These are phyloP conservation scores for Loris lydekkerianus DNA, from an alignment of 2,797 vertebrate species.

Conservation along the genomic window DNA sequence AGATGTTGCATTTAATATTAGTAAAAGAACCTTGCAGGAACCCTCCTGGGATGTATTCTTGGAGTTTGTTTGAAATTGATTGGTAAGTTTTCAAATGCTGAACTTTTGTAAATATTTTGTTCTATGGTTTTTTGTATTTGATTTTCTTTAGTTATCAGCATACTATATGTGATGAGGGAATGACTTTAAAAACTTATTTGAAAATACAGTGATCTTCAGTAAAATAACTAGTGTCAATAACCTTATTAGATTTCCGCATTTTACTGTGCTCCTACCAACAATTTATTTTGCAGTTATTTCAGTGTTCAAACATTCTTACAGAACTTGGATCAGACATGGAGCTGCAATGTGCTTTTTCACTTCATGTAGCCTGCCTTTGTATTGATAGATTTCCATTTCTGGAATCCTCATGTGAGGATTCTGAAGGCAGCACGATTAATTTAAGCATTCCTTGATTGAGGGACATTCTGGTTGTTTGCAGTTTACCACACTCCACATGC, in stretches of 20 bases:
- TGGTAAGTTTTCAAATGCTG: neutral
- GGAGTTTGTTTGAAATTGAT: neutral
- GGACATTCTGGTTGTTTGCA: neutral
- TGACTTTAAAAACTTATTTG: neutral
- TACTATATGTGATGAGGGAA: neutral
- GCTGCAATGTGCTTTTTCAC: fast-evolving
- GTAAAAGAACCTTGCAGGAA: neutral
- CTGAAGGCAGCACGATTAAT: neutral
- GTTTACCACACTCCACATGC: neutral
- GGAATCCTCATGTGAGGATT: fast-evolving
- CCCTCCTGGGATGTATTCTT: neutral
- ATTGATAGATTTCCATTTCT: neutral
- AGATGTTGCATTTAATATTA: neutral
- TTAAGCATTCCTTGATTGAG: neutral
- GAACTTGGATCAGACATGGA: fast-evolving
- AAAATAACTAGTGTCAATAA: fast-evolving
- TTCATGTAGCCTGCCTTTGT: fast-evolving
- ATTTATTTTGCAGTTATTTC: neutral
- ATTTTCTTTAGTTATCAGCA: neutral
- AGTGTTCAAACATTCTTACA: too few species aligned
- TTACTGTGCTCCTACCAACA: fast-evolving
- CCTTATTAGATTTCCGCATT: neutral
- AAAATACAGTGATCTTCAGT: neutral
- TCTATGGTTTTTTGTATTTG: neutral
- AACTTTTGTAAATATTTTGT: neutral